phyloP scores from a whole-genome alignment of 2,113 vertebrate genomes.

The Nibea coibor region DNA sequence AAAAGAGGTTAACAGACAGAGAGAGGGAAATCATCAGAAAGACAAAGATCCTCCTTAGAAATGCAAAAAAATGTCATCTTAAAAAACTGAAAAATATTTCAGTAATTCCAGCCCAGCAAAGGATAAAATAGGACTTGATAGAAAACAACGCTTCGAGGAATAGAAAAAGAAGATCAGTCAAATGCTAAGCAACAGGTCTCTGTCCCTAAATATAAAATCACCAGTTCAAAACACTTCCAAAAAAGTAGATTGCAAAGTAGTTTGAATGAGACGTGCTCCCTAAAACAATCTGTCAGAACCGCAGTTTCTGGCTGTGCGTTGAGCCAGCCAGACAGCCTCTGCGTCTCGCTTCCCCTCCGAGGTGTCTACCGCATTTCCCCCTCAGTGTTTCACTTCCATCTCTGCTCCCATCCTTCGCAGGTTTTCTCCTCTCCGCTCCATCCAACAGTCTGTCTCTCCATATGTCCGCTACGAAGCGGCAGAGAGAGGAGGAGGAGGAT shows the following conservation, averaged over 20 bases:
- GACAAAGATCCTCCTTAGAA: neutral
- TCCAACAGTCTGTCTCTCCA: constrained; percentile 57
- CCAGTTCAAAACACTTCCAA: neutral
- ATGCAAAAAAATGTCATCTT: neutral
- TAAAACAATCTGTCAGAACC: neutral
- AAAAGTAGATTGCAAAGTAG: neutral
- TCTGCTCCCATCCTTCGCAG: constrained; percentile 18
- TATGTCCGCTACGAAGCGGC: constrained; percentile 50
- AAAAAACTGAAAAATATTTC: neutral
- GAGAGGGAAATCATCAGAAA: neutral
- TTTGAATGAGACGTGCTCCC: neutral
- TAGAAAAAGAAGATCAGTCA: neutral
- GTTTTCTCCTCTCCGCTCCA: constrained; percentile 21
- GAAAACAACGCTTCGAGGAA: neutral
- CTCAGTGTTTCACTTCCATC: constrained; percentile 47
- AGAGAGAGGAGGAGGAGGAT: constrained; percentile 42
- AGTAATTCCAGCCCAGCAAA: neutral
- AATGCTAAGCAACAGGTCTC: constrained; percentile 2
- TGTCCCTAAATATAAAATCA: neutral
- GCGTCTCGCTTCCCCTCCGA: neutral
- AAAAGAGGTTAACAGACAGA: neutral
- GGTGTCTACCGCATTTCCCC: constrained; percentile 21
- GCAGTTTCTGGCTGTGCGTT: neutral
- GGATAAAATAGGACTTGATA: neutral
- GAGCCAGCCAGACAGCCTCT: constrained; percentile 10